Evolutionary conservation across 2,888 invertebrate species (phyloP).

Genomic region (Stenodera caucasica): DNA sequence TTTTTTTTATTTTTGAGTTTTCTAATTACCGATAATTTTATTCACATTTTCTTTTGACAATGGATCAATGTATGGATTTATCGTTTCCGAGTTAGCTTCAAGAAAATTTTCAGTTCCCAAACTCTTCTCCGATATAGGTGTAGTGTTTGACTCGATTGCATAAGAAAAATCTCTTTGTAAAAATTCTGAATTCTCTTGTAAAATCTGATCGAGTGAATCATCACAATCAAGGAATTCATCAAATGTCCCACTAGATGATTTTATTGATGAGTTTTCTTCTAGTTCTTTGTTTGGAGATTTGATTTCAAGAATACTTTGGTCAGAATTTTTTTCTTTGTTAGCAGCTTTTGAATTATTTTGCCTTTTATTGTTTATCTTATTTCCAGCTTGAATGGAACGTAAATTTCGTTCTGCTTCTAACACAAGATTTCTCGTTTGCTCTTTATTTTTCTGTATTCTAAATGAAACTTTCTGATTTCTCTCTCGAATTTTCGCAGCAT

Average conservation of each 20-base stretch:
- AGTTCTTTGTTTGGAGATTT: background rate
- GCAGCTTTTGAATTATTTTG: too few relatives aligned
- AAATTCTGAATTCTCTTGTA: conserved; percentile 21
- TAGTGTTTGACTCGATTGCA: background rate
- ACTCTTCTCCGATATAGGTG: background rate
- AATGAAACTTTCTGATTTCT: background rate
- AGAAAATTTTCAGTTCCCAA: background rate
- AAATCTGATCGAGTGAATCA: conserved; percentile 14
- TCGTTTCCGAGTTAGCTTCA: background rate
- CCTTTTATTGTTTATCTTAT: too few relatives aligned
- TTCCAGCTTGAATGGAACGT: background rate
- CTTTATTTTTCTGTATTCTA: background rate
- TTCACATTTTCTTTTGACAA: conserved; percentile 6
- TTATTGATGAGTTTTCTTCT: background rate
- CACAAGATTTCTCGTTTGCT: background rate
- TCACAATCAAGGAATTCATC: conserved; percentile 13
- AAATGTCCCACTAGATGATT: conserved; percentile 2
- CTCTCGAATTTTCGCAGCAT: too few relatives aligned
- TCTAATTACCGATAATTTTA: conserved; percentile 8
- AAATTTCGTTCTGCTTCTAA: background rate
- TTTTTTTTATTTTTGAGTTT: background rate
- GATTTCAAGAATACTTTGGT: too few relatives aligned
- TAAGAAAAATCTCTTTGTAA: conserved; percentile 21
- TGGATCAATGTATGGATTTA: conserved; percentile 5
- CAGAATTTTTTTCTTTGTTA: too few relatives aligned